Evolutionary conservation across 2,113 vertebrate species (phyloP), one percentile per base, ranked within the genome.

Genomic region (Ammospiza nelsoni): DNA sequence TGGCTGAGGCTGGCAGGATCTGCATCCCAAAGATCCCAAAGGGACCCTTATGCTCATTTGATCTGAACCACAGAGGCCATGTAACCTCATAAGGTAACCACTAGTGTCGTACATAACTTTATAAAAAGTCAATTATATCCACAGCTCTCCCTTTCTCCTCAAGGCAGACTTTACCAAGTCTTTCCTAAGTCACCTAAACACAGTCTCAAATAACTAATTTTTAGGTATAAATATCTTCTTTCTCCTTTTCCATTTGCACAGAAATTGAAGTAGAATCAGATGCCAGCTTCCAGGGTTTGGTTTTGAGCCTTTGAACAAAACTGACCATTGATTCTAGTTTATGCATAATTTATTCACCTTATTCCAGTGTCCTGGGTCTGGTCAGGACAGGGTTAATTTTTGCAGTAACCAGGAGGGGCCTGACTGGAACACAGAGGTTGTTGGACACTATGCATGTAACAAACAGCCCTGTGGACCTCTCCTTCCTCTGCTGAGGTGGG

Each of bases 101-200:
- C 31, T 21, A 2, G 10, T 13, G 7, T 29, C 0, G 1, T 15
- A 51, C 18, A 11, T 17, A 57, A 31, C 7, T n/a, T 59, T 0
- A 4, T 31, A 12, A 12, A 28, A 69, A 35, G 9, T 54, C 5
- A 33, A 4, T 65, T 75, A 17, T 61, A 71, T 66, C 23, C 46
- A 15, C 21, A 55, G 18, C 65, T 59, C 6, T 65, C 29, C 18
- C 15, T 27, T 86, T 59, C 13, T 52, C 14, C 17, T 68, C 31
- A 27, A 51, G 37, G 37, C 35, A 61, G 41, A n/a, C 5, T 31
- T 78, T 23, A 28, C 9, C 16, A 39, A 37, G 59, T n/a, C 15
- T 57, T 76, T 51, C 39, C 28, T 8, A 39, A 46, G 13, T 33
- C 4, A 1, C 25, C 31, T 46, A 37, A 73, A 52, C 9, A 21